Percentiles rank a stretch among this genome's conserved stretches.
Evolutionary conservation across 2,888 invertebrate species (phyloP).

Genomic region (Cordilura impudica): DNA sequence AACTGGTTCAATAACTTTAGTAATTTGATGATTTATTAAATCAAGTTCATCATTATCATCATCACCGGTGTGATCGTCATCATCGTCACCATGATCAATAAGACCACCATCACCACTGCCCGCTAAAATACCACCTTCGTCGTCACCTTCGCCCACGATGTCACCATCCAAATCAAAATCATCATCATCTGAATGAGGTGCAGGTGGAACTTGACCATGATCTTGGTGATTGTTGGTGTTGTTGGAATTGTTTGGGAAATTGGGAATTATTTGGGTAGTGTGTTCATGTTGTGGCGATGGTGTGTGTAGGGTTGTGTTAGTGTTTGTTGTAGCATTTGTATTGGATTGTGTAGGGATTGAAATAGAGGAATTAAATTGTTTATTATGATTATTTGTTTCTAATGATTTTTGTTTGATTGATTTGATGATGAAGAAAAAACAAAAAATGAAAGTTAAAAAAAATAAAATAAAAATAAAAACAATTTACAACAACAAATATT

Average conservation of each 20-base stretch:
- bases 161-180: constrained; percentile 66
- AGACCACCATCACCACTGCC: constrained; percentile 67
- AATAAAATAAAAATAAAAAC: constrained; percentile 38
- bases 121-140: constrained; percentile 66
- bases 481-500: constrained; percentile 26
- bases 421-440: constrained; percentile 52
- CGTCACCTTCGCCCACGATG: constrained; percentile 67
- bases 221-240: constrained; percentile 51
- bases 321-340: constrained; percentile 11
- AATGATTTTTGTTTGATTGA: constrained; percentile 56
- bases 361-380: constrained; percentile 64
- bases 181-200: constrained; percentile 56
- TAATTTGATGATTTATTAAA: constrained; percentile 53
- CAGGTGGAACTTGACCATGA: constrained; percentile 41
- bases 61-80: constrained; percentile 65
- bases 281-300: constrained; percentile 51
- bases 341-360: constrained; percentile 62
- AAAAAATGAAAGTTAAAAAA: constrained; percentile 26
- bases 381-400: constrained; percentile 64
- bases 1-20: constrained; percentile 46
- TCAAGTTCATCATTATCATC: constrained; percentile 60
- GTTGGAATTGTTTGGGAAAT: constrained; percentile 55
- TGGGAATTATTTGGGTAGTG: constrained; percentile 58
- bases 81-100: constrained; percentile 61
- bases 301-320: constrained; percentile 19